These are phyloP conservation scores for Calliphora vicina DNA, from an alignment of 1,140 invertebrate genomes.

Conservation along the genomic window DNA sequence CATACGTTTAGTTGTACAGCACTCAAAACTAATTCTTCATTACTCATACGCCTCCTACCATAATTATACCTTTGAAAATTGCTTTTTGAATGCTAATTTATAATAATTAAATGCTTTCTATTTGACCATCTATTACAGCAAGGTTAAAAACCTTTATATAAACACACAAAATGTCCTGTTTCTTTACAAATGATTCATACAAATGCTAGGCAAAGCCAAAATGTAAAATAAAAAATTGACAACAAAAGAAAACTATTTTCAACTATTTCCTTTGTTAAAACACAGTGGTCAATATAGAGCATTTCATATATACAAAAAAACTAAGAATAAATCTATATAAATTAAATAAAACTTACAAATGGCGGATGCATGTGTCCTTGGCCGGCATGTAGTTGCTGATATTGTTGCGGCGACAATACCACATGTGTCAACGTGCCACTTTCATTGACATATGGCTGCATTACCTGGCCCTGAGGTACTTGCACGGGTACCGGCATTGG, in stretches of 20 bases:
- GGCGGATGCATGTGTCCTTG: constrained; percentile 61
- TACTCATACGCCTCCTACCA: no score
- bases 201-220: background rate
- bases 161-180: background rate
- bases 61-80: no score
- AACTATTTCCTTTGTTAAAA: constrained; percentile 1
- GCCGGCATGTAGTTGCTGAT: constrained; percentile 68
- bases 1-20: no score
- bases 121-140: background rate
- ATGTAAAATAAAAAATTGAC: background rate
- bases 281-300: background rate
- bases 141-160: background rate
- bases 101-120: no score
- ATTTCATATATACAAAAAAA: no score
- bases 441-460: constrained; percentile 90
- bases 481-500: constrained; percentile 86
- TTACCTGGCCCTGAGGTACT: constrained; percentile 86
- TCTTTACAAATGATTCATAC: background rate
- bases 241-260: background rate
- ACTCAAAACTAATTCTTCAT: no score
- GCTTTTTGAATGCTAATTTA: no score
- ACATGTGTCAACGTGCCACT: constrained; percentile 85
- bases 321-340: no score
- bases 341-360: constrained; percentile 52
- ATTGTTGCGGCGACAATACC: constrained; percentile 78